These are phyloP conservation scores for Drosophila paranaensis DNA, from an alignment of 2,888 invertebrate species.

Conservation along the genomic window DNA sequence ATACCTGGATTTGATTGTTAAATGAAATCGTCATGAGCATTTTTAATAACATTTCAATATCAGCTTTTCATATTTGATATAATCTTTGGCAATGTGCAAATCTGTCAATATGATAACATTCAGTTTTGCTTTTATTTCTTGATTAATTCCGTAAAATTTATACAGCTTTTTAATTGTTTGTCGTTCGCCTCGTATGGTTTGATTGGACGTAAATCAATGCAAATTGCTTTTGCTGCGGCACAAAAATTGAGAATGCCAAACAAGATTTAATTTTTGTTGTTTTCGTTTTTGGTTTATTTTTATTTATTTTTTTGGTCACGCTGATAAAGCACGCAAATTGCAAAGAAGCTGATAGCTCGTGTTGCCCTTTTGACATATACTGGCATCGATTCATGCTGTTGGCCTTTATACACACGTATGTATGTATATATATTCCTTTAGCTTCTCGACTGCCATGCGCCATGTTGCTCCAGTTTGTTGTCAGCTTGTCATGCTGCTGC, in stretches of 20 bases:
- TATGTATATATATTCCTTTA: conserved; percentile 3
- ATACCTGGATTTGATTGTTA: background rate
- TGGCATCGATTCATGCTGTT: conserved; percentile 30
- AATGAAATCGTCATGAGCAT: background rate
- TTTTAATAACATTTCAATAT: background rate
- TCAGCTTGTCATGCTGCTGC: conserved; percentile 30
- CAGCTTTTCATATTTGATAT: background rate
- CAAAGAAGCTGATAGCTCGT: conserved; percentile 43
- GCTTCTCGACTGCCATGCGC: conserved; percentile 13
- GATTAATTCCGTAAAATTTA: conserved; percentile 1
- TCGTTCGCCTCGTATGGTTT: background rate
- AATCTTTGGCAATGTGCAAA: background rate
- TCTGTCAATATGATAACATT: conserved; percentile 3
- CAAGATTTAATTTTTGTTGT: background rate
- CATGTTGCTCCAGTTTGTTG: conserved; percentile 44
- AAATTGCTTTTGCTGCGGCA: conserved; percentile 36
- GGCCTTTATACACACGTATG: conserved; percentile 5
- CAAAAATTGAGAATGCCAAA: conserved; percentile 39
- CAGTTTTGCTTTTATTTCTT: background rate
- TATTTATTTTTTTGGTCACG: conserved; percentile 24
- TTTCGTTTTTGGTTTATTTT: too few species aligned
- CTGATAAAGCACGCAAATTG: conserved; percentile 52
- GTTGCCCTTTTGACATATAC: conserved; percentile 50
- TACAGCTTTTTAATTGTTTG: conserved; percentile 26
- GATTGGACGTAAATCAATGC: conserved; percentile 18